phyloP scores from a whole-genome alignment of 2,113 vertebrate species.

The Macrotis lagotis region DNA sequence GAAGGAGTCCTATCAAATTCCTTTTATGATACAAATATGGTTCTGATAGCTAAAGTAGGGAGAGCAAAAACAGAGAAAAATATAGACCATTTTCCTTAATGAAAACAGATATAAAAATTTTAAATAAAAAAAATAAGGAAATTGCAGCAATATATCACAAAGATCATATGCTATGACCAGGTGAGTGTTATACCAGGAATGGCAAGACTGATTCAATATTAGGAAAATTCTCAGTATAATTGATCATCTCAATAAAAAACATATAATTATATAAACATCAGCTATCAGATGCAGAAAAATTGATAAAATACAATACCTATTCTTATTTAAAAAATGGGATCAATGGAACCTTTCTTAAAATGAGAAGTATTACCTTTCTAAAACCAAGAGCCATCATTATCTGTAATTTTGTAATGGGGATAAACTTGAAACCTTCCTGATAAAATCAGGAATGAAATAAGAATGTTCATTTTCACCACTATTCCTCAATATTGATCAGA shows the following conservation, averaged over 20 bases:
- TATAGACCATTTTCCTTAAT: not conserved
- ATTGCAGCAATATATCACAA: not conserved
- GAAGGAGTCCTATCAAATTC: not conserved
- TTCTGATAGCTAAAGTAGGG: not conserved
- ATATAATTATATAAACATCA: not conserved
- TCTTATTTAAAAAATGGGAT: not conserved
- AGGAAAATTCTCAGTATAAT: not conserved
- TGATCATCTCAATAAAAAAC: not conserved
- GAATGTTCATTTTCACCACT: not conserved
- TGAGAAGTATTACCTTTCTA: not conserved
- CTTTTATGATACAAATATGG: not conserved
- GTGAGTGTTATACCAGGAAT: not conserved
- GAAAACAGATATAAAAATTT: not conserved
- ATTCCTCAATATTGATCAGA: not conserved
- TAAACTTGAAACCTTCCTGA: not conserved
- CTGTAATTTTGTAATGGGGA: not conserved
- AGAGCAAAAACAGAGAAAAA: not conserved
- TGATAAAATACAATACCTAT: not conserved
- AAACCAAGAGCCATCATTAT: not conserved
- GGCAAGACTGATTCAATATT: not conserved
- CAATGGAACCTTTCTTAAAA: not conserved
- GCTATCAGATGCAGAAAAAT: not conserved
- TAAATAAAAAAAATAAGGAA: not conserved
- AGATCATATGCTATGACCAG: not conserved
- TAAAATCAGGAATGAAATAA: not conserved